These are phyloP conservation scores for Mormoops blainvillei DNA, from an alignment of 2,113 vertebrate genomes.

Conservation along the genomic window DNA sequence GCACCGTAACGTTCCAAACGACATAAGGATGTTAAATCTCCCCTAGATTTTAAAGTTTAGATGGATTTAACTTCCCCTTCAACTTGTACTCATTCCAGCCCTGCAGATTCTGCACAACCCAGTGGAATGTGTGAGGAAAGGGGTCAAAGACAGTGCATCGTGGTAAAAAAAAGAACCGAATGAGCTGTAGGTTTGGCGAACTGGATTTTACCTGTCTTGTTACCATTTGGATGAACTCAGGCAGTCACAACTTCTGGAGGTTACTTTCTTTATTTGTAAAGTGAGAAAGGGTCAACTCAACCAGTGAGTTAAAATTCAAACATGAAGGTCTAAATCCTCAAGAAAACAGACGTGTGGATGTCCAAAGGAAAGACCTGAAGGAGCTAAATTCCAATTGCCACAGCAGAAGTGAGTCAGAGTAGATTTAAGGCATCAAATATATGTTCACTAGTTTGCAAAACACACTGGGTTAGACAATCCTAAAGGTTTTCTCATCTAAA, in stretches of 20 bases:
- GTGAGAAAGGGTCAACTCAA: background rate
- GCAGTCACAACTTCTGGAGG: background rate
- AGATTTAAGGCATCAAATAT: background rate
- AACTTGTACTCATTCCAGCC: constrained; percentile 66
- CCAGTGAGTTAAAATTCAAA: background rate
- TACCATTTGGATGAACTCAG: background rate
- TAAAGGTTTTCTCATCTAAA: background rate
- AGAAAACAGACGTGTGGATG: background rate
- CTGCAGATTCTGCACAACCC: constrained; percentile 49
- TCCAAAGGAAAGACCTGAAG: background rate
- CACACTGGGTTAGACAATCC: background rate
- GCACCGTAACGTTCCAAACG: constrained; percentile 60
- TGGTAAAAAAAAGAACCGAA: background rate
- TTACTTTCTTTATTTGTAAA: background rate
- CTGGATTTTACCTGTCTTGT: background rate
- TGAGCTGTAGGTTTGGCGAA: background rate
- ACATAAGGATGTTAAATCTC: constrained; percentile 68
- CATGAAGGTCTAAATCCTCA: background rate
- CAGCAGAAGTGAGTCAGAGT: background rate
- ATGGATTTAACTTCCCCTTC: constrained; percentile 67
- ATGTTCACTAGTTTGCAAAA: background rate
- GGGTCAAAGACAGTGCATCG: constrained; percentile 42
- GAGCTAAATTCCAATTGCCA: background rate
- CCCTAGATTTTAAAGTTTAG: constrained; percentile 55
- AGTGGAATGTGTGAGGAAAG: constrained; percentile 59